phyloP scores from a whole-genome alignment of 2,888 invertebrate genomes.

The Strigamia transsilvanica region DNA sequence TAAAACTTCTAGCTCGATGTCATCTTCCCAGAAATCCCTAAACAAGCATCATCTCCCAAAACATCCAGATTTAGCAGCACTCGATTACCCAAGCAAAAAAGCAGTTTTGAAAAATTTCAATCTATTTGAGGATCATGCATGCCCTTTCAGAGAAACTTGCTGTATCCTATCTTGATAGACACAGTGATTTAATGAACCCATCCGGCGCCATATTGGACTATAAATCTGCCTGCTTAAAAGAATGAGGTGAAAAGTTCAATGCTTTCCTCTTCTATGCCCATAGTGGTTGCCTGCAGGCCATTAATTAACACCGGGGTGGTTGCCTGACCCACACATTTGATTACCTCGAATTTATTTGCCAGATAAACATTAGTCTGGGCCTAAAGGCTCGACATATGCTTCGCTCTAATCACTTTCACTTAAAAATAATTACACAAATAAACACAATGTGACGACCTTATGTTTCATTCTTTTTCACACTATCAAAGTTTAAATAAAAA shows the following conservation, averaged over 20 bases:
- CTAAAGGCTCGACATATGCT: background rate
- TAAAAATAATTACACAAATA: no score
- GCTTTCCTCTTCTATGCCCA: background rate
- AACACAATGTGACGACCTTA: no score
- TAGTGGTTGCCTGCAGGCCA: conserved; percentile 1
- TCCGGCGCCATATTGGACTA: conserved; percentile 20
- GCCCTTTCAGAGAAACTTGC: background rate
- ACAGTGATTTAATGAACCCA: conserved; percentile 15
- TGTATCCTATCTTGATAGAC: background rate
- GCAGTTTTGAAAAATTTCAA: no score
- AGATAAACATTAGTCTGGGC: background rate
- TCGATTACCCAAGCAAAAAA: no score
- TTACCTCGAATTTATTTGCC: conserved; percentile 4
- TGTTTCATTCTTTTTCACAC: no score
- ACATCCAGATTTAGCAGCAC: no score
- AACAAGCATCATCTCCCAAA: no score
- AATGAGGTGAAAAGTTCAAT: conserved; percentile 20
- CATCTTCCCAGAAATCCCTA: no score
- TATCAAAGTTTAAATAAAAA: background rate
- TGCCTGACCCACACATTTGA: conserved; percentile 15
- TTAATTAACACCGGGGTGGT: conserved; percentile 7
- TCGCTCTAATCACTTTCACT: no score
- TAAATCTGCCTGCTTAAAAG: conserved; percentile 14
- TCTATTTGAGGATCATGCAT: no score
- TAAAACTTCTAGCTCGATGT: no score